Conservation (phyloP, 2,888 invertebrate genomes). For the Sinotaia quadrata region DNA sequence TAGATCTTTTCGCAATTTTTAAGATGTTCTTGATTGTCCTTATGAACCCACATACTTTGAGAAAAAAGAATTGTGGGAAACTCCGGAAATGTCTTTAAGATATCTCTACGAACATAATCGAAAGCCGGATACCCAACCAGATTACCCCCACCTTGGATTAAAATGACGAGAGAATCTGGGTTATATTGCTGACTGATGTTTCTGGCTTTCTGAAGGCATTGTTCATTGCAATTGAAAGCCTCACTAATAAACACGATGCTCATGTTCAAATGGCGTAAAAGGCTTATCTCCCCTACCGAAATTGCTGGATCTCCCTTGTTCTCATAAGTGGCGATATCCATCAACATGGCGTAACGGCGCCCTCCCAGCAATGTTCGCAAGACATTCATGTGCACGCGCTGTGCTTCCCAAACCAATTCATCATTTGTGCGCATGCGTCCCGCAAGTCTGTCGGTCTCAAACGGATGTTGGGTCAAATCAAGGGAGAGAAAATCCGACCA, state of each 20-base stretch:
- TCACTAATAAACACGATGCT: slow-evolving; percentile 33
- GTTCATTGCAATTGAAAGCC: slow-evolving; percentile 13
- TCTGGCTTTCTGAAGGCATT: slow-evolving; percentile 12
- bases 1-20: slow-evolving; percentile 1
- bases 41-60: slow-evolving; percentile 30
- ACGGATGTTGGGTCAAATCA: background rate
- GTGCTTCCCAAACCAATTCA: slow-evolving; percentile 36
- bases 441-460: slow-evolving; percentile 9
- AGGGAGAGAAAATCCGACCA: background rate
- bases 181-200: slow-evolving; percentile 4
- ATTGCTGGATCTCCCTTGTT: slow-evolving; percentile 47
- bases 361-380: slow-evolving; percentile 24
- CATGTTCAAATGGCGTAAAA: slow-evolving; percentile 28
- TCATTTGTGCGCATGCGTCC: slow-evolving; percentile 20
- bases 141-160: slow-evolving; percentile 47
- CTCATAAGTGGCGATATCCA: slow-evolving; percentile 38
- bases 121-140: slow-evolving; percentile 28
- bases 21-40: background rate
- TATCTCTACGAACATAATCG: slow-evolving; percentile 12
- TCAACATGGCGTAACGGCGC: slow-evolving; percentile 37
- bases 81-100: slow-evolving; percentile 24
- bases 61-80: slow-evolving; percentile 31
- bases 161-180: slow-evolving; percentile 32
- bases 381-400: slow-evolving; percentile 36
- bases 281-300: slow-evolving; percentile 34